These are phyloP conservation scores for Drosophila yooni DNA, from an alignment of 2,888 invertebrate genomes.

Conservation along the genomic window DNA sequence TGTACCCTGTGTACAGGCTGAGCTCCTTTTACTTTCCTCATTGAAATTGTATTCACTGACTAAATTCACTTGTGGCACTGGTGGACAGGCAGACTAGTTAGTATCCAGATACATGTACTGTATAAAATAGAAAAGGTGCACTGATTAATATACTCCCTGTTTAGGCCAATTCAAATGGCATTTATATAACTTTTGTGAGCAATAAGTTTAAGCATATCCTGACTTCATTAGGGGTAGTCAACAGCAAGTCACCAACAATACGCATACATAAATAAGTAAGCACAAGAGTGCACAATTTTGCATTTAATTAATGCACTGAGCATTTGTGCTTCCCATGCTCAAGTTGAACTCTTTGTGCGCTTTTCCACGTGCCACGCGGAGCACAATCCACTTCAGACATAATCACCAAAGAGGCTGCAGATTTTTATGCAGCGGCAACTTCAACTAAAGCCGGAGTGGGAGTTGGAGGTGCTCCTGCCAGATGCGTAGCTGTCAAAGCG, in stretches of 20 bases:
- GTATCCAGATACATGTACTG: not conserved
- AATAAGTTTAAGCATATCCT: constrained; percentile 13
- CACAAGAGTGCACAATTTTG: constrained; percentile 38
- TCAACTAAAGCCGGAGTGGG: not conserved
- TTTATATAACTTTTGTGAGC: not conserved
- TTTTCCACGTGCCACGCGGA: constrained; percentile 28
- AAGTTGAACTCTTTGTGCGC: constrained; percentile 54
- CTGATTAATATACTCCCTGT: not conserved
- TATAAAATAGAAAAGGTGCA: not conserved
- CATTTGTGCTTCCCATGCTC: constrained; percentile 46
- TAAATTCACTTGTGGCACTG: not conserved
- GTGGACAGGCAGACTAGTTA: not conserved
- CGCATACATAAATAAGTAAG: constrained; percentile 1
- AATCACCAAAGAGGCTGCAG: constrained; percentile 47
- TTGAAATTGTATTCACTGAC: not conserved
- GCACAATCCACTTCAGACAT: constrained; percentile 67
- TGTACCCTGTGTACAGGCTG: not conserved
- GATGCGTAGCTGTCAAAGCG: constrained; percentile 64
- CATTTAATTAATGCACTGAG: constrained; percentile 71
- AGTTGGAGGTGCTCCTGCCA: not conserved
- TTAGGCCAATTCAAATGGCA: not conserved
- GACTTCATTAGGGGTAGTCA: constrained; percentile 10
- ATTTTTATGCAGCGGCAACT: not conserved
- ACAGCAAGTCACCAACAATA: constrained; percentile 12
- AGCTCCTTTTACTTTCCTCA: not conserved